Conservation (phyloP, 2,797 vertebrate species). For the Austrolebias charrua region DNA sequence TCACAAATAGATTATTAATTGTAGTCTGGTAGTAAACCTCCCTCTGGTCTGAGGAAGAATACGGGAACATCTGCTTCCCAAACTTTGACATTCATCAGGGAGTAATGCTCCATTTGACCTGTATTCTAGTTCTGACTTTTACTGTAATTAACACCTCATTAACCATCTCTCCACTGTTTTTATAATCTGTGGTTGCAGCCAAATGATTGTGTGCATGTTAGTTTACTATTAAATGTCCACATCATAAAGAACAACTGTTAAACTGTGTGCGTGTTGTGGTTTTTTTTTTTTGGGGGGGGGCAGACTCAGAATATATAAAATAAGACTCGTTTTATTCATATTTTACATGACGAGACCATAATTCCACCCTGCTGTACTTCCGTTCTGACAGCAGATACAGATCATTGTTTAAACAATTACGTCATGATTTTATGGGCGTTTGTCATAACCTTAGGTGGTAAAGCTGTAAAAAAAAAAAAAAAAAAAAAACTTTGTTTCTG, state of each 20-base stretch:
- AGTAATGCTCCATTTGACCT: background rate
- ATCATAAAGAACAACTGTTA: background rate
- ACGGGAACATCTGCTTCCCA: background rate
- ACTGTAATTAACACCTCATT: background rate
- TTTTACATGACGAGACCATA: background rate
- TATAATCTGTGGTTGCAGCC: too few species aligned
- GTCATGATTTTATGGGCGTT: background rate
- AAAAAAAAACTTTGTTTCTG: slow-evolving; percentile 13
- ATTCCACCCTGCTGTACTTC: background rate
- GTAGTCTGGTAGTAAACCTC: too few species aligned
- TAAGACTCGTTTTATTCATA: background rate
- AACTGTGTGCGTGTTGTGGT: too few species aligned
- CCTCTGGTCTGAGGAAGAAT: background rate
- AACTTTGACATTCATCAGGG: background rate
- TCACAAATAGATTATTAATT: slow-evolving; percentile 1
- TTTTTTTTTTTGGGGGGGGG: too few species aligned
- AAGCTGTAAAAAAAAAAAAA: slow-evolving; percentile 3
- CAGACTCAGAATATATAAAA: background rate
- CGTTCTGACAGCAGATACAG: background rate
- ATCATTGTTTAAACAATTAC: background rate
- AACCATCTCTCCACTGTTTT: slow-evolving; percentile 9
- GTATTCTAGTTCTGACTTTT: background rate
- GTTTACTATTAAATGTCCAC: background rate
- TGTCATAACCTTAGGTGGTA: background rate
- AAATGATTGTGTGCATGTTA: background rate